Base-by-base conservation (phyloP, 2,888 invertebrate genomes). In the Lutraria lutraria region DNA sequence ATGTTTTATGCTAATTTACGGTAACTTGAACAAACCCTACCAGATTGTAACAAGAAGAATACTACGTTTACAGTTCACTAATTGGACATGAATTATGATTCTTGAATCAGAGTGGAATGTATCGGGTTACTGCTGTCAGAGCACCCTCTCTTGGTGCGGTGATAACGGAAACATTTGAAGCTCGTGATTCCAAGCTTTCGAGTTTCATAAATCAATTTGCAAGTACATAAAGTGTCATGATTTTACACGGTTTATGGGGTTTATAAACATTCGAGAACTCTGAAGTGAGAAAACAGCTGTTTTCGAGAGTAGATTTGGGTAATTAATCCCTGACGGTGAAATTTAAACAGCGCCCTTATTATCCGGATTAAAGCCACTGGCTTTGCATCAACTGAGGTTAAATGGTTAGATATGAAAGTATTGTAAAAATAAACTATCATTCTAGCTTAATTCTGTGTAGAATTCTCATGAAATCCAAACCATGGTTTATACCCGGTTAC, bases 201-300 rank as follows among this genome's bases (percentile, higher is more conserved):
- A 84, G 85, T 81, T 85, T 88, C 84, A 91, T 92, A 92, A 92
- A 92, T 92, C 92, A 92, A 92, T 92, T 90, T 90, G 54, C 90
- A 88, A 86, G 89, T 88, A 90, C 92, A 90, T 91, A 92, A 92
- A 91, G 79, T 90, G 91, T 91, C 91, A 89, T 84, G 88, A 76
- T 79, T 89, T 84, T 86, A 92, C 92, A 92, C 88, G 81, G 72
- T 89, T 87, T 85, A 89, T 89, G 60, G 88, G 90, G 91, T 91
- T 89, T 89, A 87, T 87, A 89, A 90, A 89, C 90, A 89, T 83
- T 83, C 82, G 88, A 90, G 89, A 90, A 89, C 72, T 43, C 63
- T 88, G 90, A 92, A 90, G 91, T 88, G 89, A 83, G 85, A 89
- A 89, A 90, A 89, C 92, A 92, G 92, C 92, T 92, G 92, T 88